Evolutionary conservation across 2,888 invertebrate genomes (phyloP).

Genomic region (Amphipoea lucens): DNA sequence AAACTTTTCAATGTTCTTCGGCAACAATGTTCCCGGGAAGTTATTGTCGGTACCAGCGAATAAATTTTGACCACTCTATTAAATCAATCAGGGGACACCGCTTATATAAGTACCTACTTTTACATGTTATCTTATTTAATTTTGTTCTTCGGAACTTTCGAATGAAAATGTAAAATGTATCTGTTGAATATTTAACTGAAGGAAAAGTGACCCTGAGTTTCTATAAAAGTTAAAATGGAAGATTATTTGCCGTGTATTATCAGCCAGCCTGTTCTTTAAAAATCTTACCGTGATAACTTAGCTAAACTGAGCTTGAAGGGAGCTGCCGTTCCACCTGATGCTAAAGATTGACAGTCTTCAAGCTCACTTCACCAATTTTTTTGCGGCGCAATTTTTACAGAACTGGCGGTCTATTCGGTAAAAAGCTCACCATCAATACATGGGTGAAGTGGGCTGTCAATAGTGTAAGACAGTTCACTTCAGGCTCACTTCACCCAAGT

Average conservation of each 20-base stretch:
- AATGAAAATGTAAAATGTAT: conserved; percentile 19
- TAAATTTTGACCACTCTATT: conserved; percentile 85
- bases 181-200: conserved; percentile 33
- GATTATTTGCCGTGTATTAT: background rate
- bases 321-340: background rate
- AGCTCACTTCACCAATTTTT: background rate
- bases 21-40: conserved; percentile 84
- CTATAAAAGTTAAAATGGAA: background rate
- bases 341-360: background rate
- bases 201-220: conserved; percentile 7
- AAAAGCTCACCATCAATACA: background rate
- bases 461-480: background rate
- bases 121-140: conserved; percentile 54
- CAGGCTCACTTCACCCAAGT: background rate
- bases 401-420: background rate
- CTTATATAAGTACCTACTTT: conserved; percentile 53
- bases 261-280: background rate
- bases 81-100: conserved; percentile 71
- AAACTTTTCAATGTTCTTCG: conserved; percentile 87
- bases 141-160: conserved; percentile 36
- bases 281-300: background rate
- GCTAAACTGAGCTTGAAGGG: background rate
- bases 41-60: conserved; percentile 83
- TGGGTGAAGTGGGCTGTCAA: background rate
- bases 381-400: background rate